Percentiles rank a stretch among this genome's conserved stretches.
These are phyloP conservation scores for Metallyticus violacea DNA, from an alignment of 2,888 invertebrate genomes.

Conservation along the genomic window DNA sequence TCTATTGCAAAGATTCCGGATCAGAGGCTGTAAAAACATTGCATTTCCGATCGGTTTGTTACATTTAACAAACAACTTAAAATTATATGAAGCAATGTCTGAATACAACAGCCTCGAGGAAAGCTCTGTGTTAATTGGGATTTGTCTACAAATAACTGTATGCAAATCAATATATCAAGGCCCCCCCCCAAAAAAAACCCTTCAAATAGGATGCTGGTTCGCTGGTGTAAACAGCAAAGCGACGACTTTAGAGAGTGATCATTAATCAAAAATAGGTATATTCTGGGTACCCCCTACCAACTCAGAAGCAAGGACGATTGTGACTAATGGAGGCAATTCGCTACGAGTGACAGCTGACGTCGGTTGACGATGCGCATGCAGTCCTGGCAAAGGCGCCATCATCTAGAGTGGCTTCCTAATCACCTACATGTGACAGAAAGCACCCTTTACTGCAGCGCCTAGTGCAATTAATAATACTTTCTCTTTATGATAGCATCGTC, in stretches of 20 bases:
- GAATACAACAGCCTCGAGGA: too few relatives aligned
- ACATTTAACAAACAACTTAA: too few relatives aligned
- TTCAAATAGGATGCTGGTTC: not conserved
- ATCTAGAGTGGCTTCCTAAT: too few relatives aligned
- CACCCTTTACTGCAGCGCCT: not conserved
- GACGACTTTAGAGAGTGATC: too few relatives aligned
- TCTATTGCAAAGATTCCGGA: too few relatives aligned
- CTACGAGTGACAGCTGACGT: not conserved
- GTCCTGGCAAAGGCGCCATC: not conserved
- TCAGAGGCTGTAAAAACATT: too few relatives aligned
- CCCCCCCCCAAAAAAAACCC: too few relatives aligned
- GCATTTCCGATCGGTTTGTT: too few relatives aligned
- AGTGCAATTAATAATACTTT: not conserved
- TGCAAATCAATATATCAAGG: too few relatives aligned
- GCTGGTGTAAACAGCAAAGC: not conserved
- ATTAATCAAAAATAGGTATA: not conserved
- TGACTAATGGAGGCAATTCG: not conserved
- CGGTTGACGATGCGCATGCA: not conserved
- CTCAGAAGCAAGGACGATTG: too few relatives aligned
- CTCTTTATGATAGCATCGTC: too few relatives aligned
- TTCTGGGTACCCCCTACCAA: not conserved
- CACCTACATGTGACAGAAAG: not conserved
- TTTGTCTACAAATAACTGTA: not conserved
- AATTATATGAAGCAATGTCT: too few relatives aligned
- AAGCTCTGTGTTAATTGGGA: not conserved